Evolutionary conservation across 2,888 invertebrate species (phyloP).

Genomic region (Perdita meconis): DNA sequence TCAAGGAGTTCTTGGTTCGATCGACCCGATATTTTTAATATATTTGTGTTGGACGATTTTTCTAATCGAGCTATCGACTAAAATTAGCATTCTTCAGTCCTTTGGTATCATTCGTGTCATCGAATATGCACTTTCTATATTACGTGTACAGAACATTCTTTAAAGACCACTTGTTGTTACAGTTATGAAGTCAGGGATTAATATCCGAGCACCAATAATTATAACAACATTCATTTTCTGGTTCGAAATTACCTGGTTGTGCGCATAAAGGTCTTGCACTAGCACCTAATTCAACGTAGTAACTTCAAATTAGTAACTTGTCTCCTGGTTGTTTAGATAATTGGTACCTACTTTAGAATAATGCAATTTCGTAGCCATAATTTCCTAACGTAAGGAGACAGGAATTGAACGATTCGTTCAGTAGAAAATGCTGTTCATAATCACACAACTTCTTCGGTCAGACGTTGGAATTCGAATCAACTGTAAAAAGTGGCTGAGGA

Average conservation of each 20-base stretch:
- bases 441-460: background rate
- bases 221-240: slow-evolving; percentile 12
- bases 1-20: slow-evolving; percentile 11
- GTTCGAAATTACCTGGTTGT: slow-evolving; percentile 7
- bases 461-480: background rate
- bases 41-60: background rate
- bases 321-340: too few relatives aligned
- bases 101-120: too few relatives aligned
- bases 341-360: too few relatives aligned
- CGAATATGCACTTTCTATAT: too few relatives aligned
- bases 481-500: too few relatives aligned
- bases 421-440: background rate
- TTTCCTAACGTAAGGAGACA: too few relatives aligned
- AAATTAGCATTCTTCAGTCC: too few relatives aligned
- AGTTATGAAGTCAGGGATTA: background rate
- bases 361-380: too few relatives aligned
- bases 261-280: background rate
- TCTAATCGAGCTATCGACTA: background rate
- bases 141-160: too few relatives aligned
- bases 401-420: background rate
- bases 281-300: background rate
- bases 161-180: too few relatives aligned
- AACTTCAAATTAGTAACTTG: too few relatives aligned
- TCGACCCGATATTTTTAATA: background rate
- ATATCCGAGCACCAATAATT: background rate